Conservation (phyloP, 2,113 vertebrate species). For the Pleuronectes platessa region DNA sequence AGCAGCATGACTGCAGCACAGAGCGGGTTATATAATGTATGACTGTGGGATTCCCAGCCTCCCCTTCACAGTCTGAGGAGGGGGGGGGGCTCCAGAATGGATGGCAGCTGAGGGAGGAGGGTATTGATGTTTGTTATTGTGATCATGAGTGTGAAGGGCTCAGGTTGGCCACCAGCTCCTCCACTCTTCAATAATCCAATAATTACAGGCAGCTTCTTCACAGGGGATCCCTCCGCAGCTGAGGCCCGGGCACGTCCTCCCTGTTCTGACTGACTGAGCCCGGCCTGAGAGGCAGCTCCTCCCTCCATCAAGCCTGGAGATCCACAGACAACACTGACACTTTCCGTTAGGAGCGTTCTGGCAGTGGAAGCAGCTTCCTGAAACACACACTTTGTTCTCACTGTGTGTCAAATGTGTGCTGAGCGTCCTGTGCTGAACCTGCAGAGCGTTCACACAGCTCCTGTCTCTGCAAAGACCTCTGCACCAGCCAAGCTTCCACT, state of each 20-base stretch:
- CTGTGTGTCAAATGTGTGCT: too few species aligned
- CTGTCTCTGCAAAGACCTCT: background rate
- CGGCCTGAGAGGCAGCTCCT: too few species aligned
- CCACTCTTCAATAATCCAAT: conserved; percentile 66
- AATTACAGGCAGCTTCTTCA: conserved; percentile 54
- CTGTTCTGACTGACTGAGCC: background rate
- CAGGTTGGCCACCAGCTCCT: conserved; percentile 56
- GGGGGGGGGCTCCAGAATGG: conserved; percentile 34
- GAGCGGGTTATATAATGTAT: conserved; percentile 70
- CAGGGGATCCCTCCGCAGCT: conserved; percentile 38
- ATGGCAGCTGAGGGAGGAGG: conserved; percentile 47
- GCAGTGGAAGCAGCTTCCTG: too few species aligned
- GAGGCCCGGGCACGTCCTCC: conserved; percentile 14
- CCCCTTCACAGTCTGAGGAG: conserved; percentile 58
- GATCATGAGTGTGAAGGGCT: conserved; percentile 62
- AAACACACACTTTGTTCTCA: too few species aligned
- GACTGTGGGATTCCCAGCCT: conserved; percentile 76
- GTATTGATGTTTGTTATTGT: conserved; percentile 59
- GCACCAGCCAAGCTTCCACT: background rate
- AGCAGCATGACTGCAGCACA: conserved; percentile 67
- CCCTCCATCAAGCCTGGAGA: background rate
- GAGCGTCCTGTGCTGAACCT: too few species aligned
- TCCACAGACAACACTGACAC: background rate
- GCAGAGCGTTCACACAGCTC: too few species aligned
- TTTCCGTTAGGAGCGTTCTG: background rate